phyloP scores from a whole-genome alignment of 2,797 vertebrate species.

The Helicolenus hilgendorfi region DNA sequence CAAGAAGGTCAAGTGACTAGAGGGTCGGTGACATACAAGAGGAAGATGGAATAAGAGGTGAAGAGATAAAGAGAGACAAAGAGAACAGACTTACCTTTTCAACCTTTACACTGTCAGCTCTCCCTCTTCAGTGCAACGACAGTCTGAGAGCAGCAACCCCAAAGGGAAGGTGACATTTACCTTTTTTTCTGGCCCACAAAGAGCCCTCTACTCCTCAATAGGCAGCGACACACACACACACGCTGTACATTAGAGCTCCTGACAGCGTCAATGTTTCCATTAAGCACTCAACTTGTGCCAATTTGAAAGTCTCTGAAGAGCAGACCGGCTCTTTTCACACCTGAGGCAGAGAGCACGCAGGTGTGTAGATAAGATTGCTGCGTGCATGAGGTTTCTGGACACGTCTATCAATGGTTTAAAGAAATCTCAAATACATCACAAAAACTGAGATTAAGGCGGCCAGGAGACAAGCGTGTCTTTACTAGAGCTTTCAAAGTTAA shows the following conservation, averaged over 20 bases:
- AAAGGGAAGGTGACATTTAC: slow-evolving; percentile 63
- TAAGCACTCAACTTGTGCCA: slow-evolving; percentile 1
- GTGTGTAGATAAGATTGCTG: not conserved
- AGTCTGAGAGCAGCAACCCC: slow-evolving; percentile 36
- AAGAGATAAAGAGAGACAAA: slow-evolving; percentile 61
- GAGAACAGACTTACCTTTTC: slow-evolving; percentile 29
- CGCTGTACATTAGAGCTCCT: slow-evolving; percentile 5
- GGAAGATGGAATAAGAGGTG: slow-evolving; percentile 23
- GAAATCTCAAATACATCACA: not conserved
- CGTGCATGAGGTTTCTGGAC: not conserved
- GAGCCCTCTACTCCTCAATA: slow-evolving; percentile 10
- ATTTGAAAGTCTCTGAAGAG: slow-evolving; percentile 23
- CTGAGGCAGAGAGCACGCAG: not conserved
- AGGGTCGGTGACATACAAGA: slow-evolving; percentile 7
- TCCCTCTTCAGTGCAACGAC: not conserved
- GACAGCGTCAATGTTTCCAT: slow-evolving; percentile 38
- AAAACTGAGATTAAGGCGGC: not conserved
- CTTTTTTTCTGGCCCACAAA: slow-evolving; percentile 43
- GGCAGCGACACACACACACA: not conserved
- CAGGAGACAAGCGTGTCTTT: not conserved
- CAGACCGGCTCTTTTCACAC: not conserved
- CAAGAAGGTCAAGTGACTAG: slow-evolving; percentile 18
- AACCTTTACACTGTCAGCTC: slow-evolving; percentile 40
- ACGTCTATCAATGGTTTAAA: not conserved
- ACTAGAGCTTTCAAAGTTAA: too few species aligned